Base-by-base conservation (phyloP, 2,888 invertebrate species). In the Camponotus fellah region DNA sequence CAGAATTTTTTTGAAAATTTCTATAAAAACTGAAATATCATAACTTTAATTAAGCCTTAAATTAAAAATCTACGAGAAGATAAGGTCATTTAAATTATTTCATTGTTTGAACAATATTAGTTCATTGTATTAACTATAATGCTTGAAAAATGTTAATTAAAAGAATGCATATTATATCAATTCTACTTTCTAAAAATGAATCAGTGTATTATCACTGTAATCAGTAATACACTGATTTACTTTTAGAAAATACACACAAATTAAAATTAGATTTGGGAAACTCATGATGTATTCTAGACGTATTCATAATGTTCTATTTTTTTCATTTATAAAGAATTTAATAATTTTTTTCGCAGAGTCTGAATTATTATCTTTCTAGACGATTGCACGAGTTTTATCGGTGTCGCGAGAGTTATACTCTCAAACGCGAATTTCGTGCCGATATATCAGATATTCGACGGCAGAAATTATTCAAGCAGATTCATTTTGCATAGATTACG, bases 401-500 rank as follows among this genome's bases (percentile, higher is more conserved):
- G 26, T 8, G 12, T 46, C n/a, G 3, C 17, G 21, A 71, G 60
- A 71, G 26, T 62, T 60, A 62, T 71, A 71, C 71, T 71, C 58
- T 69, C 58, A 21, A 43, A 69, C 14, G 56, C 77, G 56, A 68
- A 49, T 32, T 77, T 68, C 46, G 34, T 3, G 43, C 10, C 58
- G 43, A 58, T 9, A n/a, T 58, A n/a, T 58, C 69, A n/a, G 56
- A 80, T 71, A n/a, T 80, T 71, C n/a, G 53, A 71, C 60, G 46
- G 32, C 37, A 60, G 71, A 72, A 80, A 80, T 71, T 80, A 71
- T 80, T 80, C 79, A 71, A 80, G 71, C 71, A 71, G 46, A 79
- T 71, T 79, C 64, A 71, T 46, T 71, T 71, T 80, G 71, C 79
- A 80, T 62, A 80, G 71, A 80, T 79, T 71, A 80, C 71, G n/a